Conservation (phyloP, 2,888 invertebrate genomes). For the Phymatocera aterrima region DNA sequence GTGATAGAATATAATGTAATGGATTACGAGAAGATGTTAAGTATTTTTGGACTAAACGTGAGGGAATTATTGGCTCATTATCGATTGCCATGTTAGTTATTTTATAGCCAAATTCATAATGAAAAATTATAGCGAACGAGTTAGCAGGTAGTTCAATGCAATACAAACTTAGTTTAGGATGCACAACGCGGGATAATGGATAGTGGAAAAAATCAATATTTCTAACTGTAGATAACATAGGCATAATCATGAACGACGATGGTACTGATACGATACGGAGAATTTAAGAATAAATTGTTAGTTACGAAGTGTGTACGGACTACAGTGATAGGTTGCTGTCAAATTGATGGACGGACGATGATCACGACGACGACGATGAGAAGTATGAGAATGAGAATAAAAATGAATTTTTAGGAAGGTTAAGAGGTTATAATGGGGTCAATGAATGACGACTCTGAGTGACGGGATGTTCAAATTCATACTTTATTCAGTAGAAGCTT, state of each 20-base stretch:
- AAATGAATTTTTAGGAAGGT: neutral
- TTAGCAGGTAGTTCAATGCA: neutral
- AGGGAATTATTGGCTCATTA: no score
- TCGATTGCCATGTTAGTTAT: no score
- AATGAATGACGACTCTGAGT: neutral
- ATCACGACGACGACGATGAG: no score
- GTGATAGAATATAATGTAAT: no score
- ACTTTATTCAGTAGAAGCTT: neutral
- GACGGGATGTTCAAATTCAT: neutral
- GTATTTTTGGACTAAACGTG: no score
- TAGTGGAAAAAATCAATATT: conserved; percentile 5
- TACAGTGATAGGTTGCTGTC: conserved; percentile 2
- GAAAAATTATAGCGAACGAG: neutral
- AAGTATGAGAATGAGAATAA: neutral
- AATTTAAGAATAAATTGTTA: neutral
- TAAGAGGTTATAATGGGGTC: neutral
- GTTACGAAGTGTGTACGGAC: neutral
- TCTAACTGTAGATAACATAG: neutral
- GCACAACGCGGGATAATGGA: neutral
- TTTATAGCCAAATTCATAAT: no score
- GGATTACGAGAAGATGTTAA: no score
- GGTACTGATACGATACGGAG: neutral
- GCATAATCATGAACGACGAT: neutral
- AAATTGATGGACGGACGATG: conserved; percentile 24
- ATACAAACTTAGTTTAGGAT: no score